Base-by-base conservation (phyloP, 2,888 invertebrate genomes). In the Steinernema hermaphroditum region DNA sequence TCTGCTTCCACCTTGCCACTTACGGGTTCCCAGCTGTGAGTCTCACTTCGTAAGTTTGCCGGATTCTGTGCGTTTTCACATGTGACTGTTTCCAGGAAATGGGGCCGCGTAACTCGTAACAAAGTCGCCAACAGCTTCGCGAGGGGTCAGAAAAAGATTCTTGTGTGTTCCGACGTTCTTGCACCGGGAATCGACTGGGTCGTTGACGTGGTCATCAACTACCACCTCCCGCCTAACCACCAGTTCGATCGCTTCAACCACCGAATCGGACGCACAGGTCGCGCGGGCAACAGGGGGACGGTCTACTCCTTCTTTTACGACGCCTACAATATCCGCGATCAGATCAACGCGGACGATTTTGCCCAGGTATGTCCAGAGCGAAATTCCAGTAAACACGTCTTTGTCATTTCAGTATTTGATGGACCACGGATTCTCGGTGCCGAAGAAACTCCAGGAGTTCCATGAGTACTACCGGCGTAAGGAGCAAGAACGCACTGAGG, bases 181-280 rank as follows among this genome's bases (percentile, higher is more conserved):
- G 96, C 96, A 85, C 92, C 94, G 72, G 85, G 84, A 77, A 44
- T 74, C 32, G 62, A 62, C 62, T 62, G 62, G 62, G 27, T 97
- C 87, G 97, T 98, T 43, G 98, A 99, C 88, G 92, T 96, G 77
- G 97, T 99, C 0, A 90, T 98, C 29, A 98, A 98, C 89, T 92
- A 94, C 88, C 97, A 98, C 88, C 95, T 99, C 86, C 98, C 98
- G 1, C 62, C 62, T n/a, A 16, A 1, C 29, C 93, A 94, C 37
- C 96, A 97, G 88, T 94, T 95, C 84, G 97, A 98, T 88, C 97
- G 98, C 89, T 98, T 98, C 88, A 95, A 98, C 83, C 98, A 98
- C 88, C 90, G 97, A 81, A 97, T 98, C 54, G 97, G 97, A 0
- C 90, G 97, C 86, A 97, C 96, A 4, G 62, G 62, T 2, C 62